Percentiles rank a stretch among this genome's conserved stretches.
These are phyloP conservation scores for Eledone cirrhosa DNA, from an alignment of 2,888 invertebrate genomes.

Conservation along the genomic window DNA sequence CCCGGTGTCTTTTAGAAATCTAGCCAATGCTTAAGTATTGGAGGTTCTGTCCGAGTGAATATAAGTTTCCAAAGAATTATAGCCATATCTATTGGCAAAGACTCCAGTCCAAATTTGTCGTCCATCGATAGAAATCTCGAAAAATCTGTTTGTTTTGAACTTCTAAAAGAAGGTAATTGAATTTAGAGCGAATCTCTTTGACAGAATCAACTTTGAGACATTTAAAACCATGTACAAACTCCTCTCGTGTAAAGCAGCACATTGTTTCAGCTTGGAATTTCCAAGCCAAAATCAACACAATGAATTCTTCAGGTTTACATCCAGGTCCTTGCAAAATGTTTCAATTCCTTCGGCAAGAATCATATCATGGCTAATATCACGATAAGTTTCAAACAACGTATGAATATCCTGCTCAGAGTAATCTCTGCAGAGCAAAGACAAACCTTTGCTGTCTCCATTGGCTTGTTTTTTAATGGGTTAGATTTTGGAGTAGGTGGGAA, in stretches of 20 bases:
- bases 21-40: conserved; percentile 86
- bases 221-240: conserved; percentile 87
- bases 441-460: conserved; percentile 52
- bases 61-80: conserved; percentile 89
- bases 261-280: conserved; percentile 93
- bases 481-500: conserved; percentile 58
- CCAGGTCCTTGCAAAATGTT: conserved; percentile 87
- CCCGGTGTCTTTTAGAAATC: conserved; percentile 92
- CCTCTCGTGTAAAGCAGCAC: conserved; percentile 89
- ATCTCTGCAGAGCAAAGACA: conserved; percentile 54
- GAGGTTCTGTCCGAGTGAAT: conserved; percentile 86
- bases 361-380: conserved; percentile 84
- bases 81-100: conserved; percentile 90
- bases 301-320: conserved; percentile 91
- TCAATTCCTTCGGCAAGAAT: conserved; percentile 94
- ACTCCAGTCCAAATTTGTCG: conserved; percentile 91
- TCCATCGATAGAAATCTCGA: conserved; percentile 84
- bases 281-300: conserved; percentile 91
- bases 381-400: conserved; percentile 83
- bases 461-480: conserved; percentile 57
- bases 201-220: conserved; percentile 82
- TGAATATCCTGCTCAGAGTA: conserved; percentile 57
- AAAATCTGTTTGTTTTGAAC: conserved; percentile 70
- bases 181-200: conserved; percentile 69
- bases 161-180: conserved; percentile 84